A percentile compares a stretch with the other conserved stretches of the same genome.
Evolutionary conservation across 2,797 vertebrate species (phyloP).

Genomic region (Crocodylus rhombifer): DNA sequence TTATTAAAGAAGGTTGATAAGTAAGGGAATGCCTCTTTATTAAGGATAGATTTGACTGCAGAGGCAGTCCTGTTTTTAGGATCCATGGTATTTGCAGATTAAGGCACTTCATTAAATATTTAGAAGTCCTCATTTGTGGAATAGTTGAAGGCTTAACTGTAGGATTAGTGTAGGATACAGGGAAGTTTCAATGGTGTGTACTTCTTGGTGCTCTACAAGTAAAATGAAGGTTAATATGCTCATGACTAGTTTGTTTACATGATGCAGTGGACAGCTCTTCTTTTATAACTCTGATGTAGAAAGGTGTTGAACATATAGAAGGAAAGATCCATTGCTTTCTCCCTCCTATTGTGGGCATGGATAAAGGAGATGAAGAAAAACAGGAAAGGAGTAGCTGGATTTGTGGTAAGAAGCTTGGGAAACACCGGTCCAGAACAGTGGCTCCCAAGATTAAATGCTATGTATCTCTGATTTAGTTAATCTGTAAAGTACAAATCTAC

Average conservation of each 20-base stretch:
- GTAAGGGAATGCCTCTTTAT: background rate
- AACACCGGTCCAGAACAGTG: background rate
- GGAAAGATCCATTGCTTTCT: background rate
- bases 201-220: background rate
- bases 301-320: background rate
- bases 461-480: background rate
- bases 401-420: background rate
- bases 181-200: background rate
- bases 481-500: too few species aligned
- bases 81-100: background rate
- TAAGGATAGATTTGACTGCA: background rate
- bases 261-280: background rate
- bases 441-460: background rate
- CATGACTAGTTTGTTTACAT: background rate
- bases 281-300: background rate
- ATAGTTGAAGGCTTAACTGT: background rate
- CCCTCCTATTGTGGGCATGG: background rate
- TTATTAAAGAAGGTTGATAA: background rate
- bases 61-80: background rate
- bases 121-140: background rate
- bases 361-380: background rate
- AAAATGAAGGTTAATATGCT: background rate
- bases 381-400: background rate
- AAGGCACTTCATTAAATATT: background rate
- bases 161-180: rapidly evolving